These are phyloP conservation scores for Anoplophora glabripennis DNA, from an alignment of 1,140 invertebrate genomes.

Conservation along the genomic window DNA sequence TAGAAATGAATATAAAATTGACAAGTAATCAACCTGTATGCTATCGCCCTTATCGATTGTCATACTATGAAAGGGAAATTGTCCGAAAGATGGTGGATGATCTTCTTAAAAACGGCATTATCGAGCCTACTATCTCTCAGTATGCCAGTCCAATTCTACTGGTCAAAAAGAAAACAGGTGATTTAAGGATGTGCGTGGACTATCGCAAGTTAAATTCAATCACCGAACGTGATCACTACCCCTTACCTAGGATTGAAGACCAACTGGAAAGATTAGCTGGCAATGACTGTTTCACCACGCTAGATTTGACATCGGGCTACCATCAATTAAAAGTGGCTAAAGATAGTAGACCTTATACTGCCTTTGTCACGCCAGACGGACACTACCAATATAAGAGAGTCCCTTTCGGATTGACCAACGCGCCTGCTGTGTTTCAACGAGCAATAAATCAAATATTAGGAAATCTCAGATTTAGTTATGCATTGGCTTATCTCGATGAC, in stretches of 20 bases:
- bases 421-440: conserved; percentile 35
- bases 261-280: conserved; percentile 24
- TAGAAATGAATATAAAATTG: no score
- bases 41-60: no score
- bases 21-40: no score
- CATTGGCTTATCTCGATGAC: conserved; percentile 27
- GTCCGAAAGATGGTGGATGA: background rate
- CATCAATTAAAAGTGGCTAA: conserved; percentile 40
- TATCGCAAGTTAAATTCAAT: conserved; percentile 24
- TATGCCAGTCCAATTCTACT: conserved; percentile 51
- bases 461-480: conserved; percentile 3
- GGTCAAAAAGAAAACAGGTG: conserved; percentile 37
- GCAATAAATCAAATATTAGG: conserved; percentile 18
- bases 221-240: conserved; percentile 38
- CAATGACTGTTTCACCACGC: conserved; percentile 32
- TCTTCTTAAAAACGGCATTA: background rate
- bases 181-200: conserved; percentile 35
- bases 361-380: conserved; percentile 31
- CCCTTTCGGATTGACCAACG: conserved; percentile 37
- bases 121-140: conserved; percentile 31
- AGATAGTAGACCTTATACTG: conserved; percentile 38
- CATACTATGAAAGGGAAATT: no score
- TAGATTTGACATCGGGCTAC: conserved; percentile 33
- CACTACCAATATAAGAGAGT: conserved; percentile 39
- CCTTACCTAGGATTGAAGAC: conserved; percentile 32